A percentile compares a stretch with the other conserved stretches of the same genome.
These are phyloP conservation scores for Malurus melanocephalus DNA, from an alignment of 2,113 vertebrate genomes.

Conservation along the genomic window DNA sequence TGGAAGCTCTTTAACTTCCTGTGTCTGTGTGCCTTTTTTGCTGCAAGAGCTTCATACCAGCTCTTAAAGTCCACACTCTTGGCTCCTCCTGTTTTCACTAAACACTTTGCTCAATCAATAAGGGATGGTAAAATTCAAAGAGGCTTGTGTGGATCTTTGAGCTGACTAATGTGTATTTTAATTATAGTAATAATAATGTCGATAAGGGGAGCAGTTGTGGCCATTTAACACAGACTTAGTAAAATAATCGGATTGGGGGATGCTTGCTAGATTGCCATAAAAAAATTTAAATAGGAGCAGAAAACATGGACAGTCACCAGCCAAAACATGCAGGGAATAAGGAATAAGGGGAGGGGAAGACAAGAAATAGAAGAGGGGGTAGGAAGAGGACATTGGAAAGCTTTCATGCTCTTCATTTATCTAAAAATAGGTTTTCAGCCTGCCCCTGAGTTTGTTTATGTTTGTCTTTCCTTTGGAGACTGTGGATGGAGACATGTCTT, in stretches of 20 bases:
- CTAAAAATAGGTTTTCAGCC: conserved; percentile 25
- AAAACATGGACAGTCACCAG: neutral
- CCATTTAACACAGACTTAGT: neutral
- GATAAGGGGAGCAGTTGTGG: neutral
- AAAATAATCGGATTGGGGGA: conserved; percentile 2
- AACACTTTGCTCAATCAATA: neutral
- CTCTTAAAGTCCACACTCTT: neutral
- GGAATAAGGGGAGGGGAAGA: neutral
- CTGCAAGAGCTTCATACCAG: neutral
- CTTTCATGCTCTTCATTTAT: conserved; percentile 5
- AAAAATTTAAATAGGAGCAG: neutral
- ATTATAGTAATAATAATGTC: neutral
- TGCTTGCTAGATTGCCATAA: neutral
- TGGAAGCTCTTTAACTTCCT: neutral
- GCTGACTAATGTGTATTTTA: neutral
- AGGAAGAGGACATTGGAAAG: neutral
- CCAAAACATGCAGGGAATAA: neutral
- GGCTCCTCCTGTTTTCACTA: neutral
- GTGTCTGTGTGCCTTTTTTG: neutral
- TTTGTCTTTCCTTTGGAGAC: neutral
- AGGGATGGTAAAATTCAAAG: neutral
- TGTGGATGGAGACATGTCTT: neutral
- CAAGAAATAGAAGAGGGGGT: neutral
- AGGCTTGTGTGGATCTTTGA: neutral
- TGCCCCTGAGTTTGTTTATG: conserved; percentile 22